A percentile compares a stretch with the other conserved stretches of the same genome.
phyloP scores from a whole-genome alignment of 2,113 vertebrate species.

The Rattus norvegicus region GRCr8 NC_086023.1:154013501-154014000 shows the following conservation, averaged over 20 bases:
- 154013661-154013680: not conserved
- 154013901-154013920: not conserved
- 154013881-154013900: not conserved
- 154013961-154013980: not conserved
- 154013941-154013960: not conserved
- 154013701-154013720: not conserved
- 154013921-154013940: not conserved
- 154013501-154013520: not conserved
- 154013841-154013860: conserved; percentile 9
- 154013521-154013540: not conserved
- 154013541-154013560: conserved; percentile 44
- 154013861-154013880: conserved; percentile 15
- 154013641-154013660: not conserved
- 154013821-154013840: not conserved
- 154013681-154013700: not conserved
- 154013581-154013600: not conserved
- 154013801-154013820: not conserved
- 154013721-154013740: conserved; percentile 1
- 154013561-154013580: conserved; percentile 3
- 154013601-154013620: not conserved
- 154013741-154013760: not conserved
- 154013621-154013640: not conserved
- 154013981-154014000: not conserved
- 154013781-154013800: not conserved
- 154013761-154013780: not conserved